phyloP scores from a whole-genome alignment of 2,888 invertebrate genomes.

The Volucella zonaria region DNA sequence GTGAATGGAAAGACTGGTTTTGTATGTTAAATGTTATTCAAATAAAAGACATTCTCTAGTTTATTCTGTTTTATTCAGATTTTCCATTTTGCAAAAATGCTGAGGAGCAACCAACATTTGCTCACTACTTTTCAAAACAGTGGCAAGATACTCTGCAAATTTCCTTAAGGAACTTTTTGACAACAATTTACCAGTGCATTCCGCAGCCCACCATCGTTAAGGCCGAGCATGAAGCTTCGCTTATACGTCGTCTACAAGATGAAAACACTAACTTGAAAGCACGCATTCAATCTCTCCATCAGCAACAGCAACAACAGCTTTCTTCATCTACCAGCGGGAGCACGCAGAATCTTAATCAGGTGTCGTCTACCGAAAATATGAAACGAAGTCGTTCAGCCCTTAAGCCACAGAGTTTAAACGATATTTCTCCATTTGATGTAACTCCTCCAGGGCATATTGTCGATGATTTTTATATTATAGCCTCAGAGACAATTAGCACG shows the following conservation, averaged over 20 bases:
- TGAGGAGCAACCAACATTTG: conserved; percentile 94
- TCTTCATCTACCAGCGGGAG: conserved; percentile 65
- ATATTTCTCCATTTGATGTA: conserved; percentile 87
- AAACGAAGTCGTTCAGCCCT: conserved; percentile 78
- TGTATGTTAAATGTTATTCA: conserved; percentile 86
- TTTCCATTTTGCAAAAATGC: conserved; percentile 95
- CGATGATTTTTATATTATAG: conserved; percentile 95
- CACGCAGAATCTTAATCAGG: conserved; percentile 74
- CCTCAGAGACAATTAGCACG: conserved; percentile 86
- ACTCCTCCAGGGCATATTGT: conserved; percentile 91
- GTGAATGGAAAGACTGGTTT: conserved; percentile 99
- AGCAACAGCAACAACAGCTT: conserved; percentile 77
- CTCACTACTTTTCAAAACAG: conserved; percentile 93
- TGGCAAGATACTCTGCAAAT: conserved; percentile 97
- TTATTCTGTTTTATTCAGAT: conserved; percentile 84
- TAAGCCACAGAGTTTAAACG: conserved; percentile 83
- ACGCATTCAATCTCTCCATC: conserved; percentile 79
- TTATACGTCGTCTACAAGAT: conserved; percentile 91
- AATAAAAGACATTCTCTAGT: not conserved
- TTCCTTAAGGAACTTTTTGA: conserved; percentile 95
- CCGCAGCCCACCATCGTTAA: conserved; percentile 93
- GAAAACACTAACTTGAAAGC: conserved; percentile 89
- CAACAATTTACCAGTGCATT: conserved; percentile 93
- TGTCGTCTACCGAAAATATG: conserved; percentile 52
- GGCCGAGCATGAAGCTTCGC: conserved; percentile 92